These are phyloP conservation scores for Erebia epiphron DNA, from an alignment of 2,888 invertebrate genomes.

Conservation along the genomic window DNA sequence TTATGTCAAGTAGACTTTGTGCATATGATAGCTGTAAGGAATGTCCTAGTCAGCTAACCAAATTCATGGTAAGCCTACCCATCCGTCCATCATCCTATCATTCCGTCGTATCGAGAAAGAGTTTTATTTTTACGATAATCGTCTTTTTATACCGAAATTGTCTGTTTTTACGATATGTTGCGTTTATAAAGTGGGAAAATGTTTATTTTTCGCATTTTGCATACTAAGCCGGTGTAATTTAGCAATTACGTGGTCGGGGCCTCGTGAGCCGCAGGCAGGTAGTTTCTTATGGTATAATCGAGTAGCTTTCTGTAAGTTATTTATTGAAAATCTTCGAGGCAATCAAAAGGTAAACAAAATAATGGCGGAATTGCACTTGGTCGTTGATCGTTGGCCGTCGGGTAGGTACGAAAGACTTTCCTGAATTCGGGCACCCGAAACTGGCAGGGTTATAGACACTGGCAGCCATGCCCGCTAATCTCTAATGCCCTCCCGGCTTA, in stretches of 20 bases:
- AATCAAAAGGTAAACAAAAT: no score
- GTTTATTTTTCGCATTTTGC: conserved; percentile 70
- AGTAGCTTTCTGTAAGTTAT: conserved; percentile 26
- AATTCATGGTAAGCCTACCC: conserved; percentile 34
- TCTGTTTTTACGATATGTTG: conserved; percentile 54
- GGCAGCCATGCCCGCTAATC: no score
- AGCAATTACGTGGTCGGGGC: conserved; percentile 64
- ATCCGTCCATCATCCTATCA: conserved; percentile 77
- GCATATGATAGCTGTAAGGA: not conserved
- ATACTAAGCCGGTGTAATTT: conserved; percentile 67
- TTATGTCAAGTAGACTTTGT: no score
- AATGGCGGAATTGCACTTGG: no score
- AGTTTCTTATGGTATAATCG: conserved; percentile 22
- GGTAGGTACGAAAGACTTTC: no score
- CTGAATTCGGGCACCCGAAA: no score
- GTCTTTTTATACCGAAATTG: conserved; percentile 52
- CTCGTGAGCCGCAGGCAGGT: conserved; percentile 20
- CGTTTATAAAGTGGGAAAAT: conserved; percentile 56
- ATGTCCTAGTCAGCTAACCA: not conserved
- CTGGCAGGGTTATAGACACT: no score
- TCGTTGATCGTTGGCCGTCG: no score
- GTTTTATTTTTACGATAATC: conserved; percentile 42
- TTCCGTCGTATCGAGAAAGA: conserved; percentile 49
- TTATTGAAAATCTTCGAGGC: conserved; percentile 18
- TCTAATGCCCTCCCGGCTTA: no score